Conservation (phyloP, 1,140 invertebrate genomes). For the Lordiphosa collinella region DNA sequence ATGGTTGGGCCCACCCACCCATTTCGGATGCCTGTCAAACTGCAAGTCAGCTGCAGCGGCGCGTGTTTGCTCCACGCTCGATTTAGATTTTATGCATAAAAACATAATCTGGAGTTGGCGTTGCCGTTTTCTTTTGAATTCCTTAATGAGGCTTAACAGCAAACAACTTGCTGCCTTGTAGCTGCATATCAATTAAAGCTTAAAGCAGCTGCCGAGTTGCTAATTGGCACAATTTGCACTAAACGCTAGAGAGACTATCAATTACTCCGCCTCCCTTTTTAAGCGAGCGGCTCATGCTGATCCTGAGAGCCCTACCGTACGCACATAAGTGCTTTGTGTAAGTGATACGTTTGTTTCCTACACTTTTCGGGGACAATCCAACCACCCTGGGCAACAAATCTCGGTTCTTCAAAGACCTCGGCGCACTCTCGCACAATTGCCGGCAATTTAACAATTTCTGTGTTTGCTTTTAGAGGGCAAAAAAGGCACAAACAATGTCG, state of each 20-base stretch:
- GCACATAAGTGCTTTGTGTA: conserved; percentile 16
- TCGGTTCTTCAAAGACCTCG: conserved; percentile 36
- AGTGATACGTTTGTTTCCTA: conserved; percentile 42
- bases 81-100: conserved; percentile 76
- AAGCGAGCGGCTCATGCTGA: background rate
- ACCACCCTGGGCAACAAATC: conserved; percentile 49
- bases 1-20: conserved; percentile 34
- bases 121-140: conserved; percentile 53
- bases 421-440: conserved; percentile 21
- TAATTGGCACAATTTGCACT: conserved; percentile 75
- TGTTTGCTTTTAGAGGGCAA: conserved; percentile 31
- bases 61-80: conserved; percentile 64
- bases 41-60: conserved; percentile 67
- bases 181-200: conserved; percentile 74
- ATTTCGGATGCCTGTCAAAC: conserved; percentile 51
- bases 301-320: background rate
- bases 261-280: conserved; percentile 38
- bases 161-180: conserved; percentile 77
- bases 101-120: conserved; percentile 46
- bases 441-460: conserved; percentile 70
- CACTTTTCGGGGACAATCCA: conserved; percentile 28
- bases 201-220: conserved; percentile 48
- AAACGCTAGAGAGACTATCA: conserved; percentile 71
- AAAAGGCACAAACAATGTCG: conserved; percentile 66
- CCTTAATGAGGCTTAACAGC: conserved; percentile 73